Evolutionary conservation across 2,113 vertebrate species (phyloP), one percentile per base, ranked within the genome.

Genomic region (Alouatta palliata): DNA sequence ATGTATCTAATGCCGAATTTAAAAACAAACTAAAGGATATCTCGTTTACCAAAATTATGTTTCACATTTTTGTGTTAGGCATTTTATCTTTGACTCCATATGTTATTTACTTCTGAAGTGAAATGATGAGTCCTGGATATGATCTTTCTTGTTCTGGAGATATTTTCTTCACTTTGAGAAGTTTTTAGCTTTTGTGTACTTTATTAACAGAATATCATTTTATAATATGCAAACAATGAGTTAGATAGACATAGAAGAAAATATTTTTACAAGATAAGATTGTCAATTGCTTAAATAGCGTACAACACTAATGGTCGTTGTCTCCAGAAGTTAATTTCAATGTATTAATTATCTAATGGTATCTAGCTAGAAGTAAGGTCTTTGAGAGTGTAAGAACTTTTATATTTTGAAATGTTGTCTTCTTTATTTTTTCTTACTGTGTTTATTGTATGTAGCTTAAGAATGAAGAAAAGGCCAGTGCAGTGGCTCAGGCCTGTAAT

Each of bases 31-130:
- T 56, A 3, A 86, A 13, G 45, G 54, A 85, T 77, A 84, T 27
- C 83, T 96, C 97, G n/a, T 82, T 97, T 94, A 96, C 54, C 43
- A 87, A 96, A 88, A 84, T 35, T 61, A n/a, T 4, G 49, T 13
- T 89, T 93, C 45, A 87, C 5, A 54, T n/a, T 47, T 16, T 27
- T 93, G 37, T 23, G 61, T 54, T 86, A 8, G 35, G 8, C 43
- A 32, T 43, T 97, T 98, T 54, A 81, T 94, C 66, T 92, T 4
- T 79, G 90, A 71, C 5, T 96, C 6, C 93, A 86, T 80, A 7
- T 89, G 32, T 68, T 40, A 30, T 21, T 71, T 70, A 86, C 73
- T 96, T 5, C 54, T 73, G 81, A 97, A 97, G 35, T 68, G 43
- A 40, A 37, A 66, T 43, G 81, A 76, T 66, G 47, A 45, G 1